These are phyloP conservation scores for Pantelozetes paolii DNA, from an alignment of 2,888 invertebrate species.

Conservation along the genomic window DNA sequence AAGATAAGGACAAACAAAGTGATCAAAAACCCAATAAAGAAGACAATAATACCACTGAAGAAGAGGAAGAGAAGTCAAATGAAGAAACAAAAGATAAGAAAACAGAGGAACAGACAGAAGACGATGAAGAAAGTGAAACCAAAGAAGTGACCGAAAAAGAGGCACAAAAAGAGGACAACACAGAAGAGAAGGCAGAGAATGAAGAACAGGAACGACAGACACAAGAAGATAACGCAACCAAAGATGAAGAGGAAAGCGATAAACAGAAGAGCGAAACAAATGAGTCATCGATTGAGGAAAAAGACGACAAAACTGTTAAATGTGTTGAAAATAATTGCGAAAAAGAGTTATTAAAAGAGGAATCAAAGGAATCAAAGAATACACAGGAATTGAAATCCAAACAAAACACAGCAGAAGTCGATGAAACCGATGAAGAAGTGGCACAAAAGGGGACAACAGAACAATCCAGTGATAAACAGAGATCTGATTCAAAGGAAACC, in stretches of 20 bases:
- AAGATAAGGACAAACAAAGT: neutral
- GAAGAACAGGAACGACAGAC: conserved; percentile 3
- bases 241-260: neutral
- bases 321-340: conserved; percentile 6
- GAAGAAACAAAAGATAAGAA: conserved; percentile 20
- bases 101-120: neutral
- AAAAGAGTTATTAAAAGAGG: conserved; percentile 31
- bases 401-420: neutral
- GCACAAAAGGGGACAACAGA: neutral
- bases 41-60: neutral
- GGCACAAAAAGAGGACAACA: neutral
- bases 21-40: neutral
- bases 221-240: neutral
- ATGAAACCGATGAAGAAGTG: neutral
- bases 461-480: neutral
- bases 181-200: neutral
- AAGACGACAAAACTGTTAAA: neutral
- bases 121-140: neutral
- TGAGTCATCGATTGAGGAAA: neutral
- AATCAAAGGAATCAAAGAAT: conserved; percentile 20
- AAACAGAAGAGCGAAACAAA: conserved; percentile 7
- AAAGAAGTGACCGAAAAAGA: conserved; percentile 31
- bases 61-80: conserved; percentile 1
- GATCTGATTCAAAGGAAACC: neutral
- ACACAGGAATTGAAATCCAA: conserved; percentile 9